These are phyloP conservation scores for Bovichtus variegatus DNA, from an alignment of 2,797 vertebrate genomes.

Conservation along the genomic window DNA sequence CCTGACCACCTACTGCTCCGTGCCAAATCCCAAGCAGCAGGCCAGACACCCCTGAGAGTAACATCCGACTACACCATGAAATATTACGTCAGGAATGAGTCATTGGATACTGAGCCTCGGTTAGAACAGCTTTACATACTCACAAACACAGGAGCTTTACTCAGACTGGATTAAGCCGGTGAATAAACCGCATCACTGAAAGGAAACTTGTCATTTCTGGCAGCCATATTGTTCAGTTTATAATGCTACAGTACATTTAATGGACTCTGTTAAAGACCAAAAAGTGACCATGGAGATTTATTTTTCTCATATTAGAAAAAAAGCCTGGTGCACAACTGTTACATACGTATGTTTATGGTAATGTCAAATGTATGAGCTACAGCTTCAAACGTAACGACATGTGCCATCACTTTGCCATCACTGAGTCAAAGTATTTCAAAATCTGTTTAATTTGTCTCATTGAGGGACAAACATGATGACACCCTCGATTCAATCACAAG, in stretches of 20 bases:
- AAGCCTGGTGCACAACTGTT: background rate
- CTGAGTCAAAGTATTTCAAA: background rate
- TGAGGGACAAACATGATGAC: background rate
- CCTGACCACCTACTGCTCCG: slow-evolving; percentile 75
- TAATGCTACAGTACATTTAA: slow-evolving; percentile 18
- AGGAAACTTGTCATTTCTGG: slow-evolving; percentile 49
- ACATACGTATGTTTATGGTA: background rate
- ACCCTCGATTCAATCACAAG: background rate
- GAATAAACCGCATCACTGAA: slow-evolving; percentile 42
- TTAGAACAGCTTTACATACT: slow-evolving; percentile 62
- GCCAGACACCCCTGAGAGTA: slow-evolving; percentile 72
- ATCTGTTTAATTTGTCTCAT: background rate
- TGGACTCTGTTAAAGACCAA: background rate
- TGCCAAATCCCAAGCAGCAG: slow-evolving; percentile 75
- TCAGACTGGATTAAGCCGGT: slow-evolving; percentile 59
- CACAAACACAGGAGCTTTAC: slow-evolving; percentile 64
- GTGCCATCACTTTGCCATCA: background rate
- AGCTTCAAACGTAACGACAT: background rate
- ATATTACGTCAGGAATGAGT: slow-evolving; percentile 81
- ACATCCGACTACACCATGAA: slow-evolving; percentile 75
- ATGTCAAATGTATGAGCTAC: background rate
- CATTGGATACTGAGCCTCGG: slow-evolving; percentile 60
- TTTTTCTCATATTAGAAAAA: background rate
- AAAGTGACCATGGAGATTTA: background rate
- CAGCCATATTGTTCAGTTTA: slow-evolving; percentile 28